phyloP scores from a whole-genome alignment of 2,888 invertebrate species.

The Brenthis ino region DNA sequence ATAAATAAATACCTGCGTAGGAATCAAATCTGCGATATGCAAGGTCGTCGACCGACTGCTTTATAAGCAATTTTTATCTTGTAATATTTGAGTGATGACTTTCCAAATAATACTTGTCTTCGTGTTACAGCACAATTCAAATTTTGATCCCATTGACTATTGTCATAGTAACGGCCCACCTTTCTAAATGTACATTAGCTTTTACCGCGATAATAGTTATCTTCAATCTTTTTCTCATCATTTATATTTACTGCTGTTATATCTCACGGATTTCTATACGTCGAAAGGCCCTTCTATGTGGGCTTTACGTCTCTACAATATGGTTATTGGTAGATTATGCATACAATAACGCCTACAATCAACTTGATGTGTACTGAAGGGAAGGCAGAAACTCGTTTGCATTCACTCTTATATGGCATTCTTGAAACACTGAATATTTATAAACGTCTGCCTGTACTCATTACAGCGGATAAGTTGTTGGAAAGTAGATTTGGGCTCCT shows the following conservation, averaged over 20 bases:
- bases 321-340: background rate
- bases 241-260: conserved; percentile 28
- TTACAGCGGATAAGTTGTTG: background rate
- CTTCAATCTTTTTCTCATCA: conserved; percentile 31
- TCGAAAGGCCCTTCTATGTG: background rate
- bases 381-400: conserved; percentile 46
- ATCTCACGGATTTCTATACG: conserved; percentile 15
- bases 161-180: conserved; percentile 30
- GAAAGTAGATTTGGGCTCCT: too few relatives aligned
- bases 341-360: conserved; percentile 22
- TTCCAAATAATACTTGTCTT: conserved; percentile 21
- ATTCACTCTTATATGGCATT: conserved; percentile 60
- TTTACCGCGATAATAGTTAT: conserved; percentile 26
- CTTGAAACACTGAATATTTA: conserved; percentile 7
- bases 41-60: too few relatives aligned
- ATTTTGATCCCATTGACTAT: conserved; percentile 29
- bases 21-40: too few relatives aligned
- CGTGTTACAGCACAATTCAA: conserved; percentile 18
- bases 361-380: background rate
- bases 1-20: too few relatives aligned
- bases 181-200: conserved; percentile 40
- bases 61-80: too few relatives aligned
- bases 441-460: background rate
- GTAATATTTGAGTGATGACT: conserved; percentile 14
- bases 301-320: background rate